Percentiles rank a stretch among this genome's conserved stretches.
Evolutionary conservation across 2,113 vertebrate genomes (phyloP).

Genomic region (Limanda limanda): DNA sequence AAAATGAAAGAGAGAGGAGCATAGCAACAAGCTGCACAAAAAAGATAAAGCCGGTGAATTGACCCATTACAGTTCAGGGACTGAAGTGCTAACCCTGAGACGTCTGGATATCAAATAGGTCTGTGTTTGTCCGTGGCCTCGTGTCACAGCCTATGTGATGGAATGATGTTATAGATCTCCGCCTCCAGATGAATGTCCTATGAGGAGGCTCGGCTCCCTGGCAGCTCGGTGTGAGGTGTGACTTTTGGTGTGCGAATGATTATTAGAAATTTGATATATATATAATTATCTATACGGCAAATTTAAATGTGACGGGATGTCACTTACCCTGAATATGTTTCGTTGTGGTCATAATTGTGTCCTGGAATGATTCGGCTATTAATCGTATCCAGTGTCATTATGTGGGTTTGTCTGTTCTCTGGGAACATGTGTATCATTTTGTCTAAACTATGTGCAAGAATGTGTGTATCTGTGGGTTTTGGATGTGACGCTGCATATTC

Average conservation of each 20-base stretch:
- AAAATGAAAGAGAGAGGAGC: slow-evolving; percentile 8
- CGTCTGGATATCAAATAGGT: slow-evolving; percentile 59
- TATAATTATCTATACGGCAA: too few relatives aligned
- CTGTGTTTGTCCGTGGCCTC: slow-evolving; percentile 58
- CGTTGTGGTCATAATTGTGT: background rate
- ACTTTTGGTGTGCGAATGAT: background rate
- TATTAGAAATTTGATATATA: background rate
- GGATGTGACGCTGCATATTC: too few relatives aligned
- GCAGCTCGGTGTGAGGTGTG: background rate
- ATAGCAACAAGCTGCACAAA: slow-evolving; percentile 6
- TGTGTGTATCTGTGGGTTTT: too few relatives aligned
- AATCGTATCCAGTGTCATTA: too few relatives aligned
- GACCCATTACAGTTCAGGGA: slow-evolving; percentile 35
- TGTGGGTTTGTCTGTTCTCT: too few relatives aligned
- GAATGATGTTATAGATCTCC: slow-evolving; percentile 35
- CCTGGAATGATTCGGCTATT: too few relatives aligned
- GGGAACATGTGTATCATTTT: too few relatives aligned
- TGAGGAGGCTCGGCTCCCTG: background rate
- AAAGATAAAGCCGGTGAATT: slow-evolving; percentile 28
- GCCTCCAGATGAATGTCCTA: slow-evolving; percentile 28
- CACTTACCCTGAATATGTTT: background rate
- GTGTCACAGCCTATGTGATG: slow-evolving; percentile 41
- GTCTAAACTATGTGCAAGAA: too few relatives aligned
- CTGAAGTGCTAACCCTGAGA: slow-evolving; percentile 58
- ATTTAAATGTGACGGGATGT: too few relatives aligned